A percentile compares a stretch with the other conserved stretches of the same genome.
Evolutionary conservation across 2,797 vertebrate species (phyloP).

Genomic region (Thripadectes ignobilis): DNA sequence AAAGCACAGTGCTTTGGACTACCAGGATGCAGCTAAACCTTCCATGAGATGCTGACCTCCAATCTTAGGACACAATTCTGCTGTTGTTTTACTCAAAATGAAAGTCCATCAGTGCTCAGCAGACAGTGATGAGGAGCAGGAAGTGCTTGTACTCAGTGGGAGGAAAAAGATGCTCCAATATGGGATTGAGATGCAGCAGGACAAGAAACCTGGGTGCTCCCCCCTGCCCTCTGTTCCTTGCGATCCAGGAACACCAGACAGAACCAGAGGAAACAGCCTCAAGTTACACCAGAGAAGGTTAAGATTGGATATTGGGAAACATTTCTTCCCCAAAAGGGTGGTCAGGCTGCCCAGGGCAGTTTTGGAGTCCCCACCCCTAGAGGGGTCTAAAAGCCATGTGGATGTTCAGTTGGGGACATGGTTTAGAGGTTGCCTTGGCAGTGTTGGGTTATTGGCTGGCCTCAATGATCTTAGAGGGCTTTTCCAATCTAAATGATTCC

Average conservation of each 20-base stretch:
- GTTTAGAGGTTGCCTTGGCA: neutral
- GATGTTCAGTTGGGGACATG: neutral
- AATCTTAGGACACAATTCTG: neutral
- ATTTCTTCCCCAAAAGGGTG: neutral
- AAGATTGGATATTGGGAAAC: neutral
- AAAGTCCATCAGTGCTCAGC: neutral
- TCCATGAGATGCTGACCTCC: rapidly evolving
- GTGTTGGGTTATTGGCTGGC: rapidly evolving
- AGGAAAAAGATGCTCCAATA: neutral
- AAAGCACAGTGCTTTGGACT: neutral
- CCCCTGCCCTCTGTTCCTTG: neutral
- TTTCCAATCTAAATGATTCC: neutral
- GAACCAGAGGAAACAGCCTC: neutral
- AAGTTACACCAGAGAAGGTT: neutral
- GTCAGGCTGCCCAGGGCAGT: neutral
- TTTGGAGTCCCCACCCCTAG: neutral
- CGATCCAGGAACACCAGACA: neutral
- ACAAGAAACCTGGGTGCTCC: neutral
- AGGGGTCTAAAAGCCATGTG: neutral
- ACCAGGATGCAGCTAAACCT: neutral
- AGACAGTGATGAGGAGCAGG: neutral
- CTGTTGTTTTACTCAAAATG: neutral
- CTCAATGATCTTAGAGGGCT: neutral
- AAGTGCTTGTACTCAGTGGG: rapidly evolving
- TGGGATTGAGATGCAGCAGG: neutral